phyloP scores from a whole-genome alignment of 2,113 vertebrate species.

The Hemiprocne comata region DNA sequence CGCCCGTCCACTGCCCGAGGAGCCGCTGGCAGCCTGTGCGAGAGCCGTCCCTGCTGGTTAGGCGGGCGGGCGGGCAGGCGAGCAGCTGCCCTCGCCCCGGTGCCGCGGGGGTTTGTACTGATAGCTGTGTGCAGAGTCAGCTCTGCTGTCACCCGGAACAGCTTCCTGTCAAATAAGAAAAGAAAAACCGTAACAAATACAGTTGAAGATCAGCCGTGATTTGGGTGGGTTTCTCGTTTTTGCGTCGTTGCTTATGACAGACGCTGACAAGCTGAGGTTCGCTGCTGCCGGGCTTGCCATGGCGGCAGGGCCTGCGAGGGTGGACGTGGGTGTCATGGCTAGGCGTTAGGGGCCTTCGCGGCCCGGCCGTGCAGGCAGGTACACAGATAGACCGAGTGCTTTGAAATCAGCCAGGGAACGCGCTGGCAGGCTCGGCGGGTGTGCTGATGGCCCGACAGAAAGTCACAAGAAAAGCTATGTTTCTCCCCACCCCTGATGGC shows the following conservation, averaged over 20 bases:
- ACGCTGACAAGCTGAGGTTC: too few relatives aligned
- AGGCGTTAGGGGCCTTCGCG: neutral
- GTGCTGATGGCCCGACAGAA: too few relatives aligned
- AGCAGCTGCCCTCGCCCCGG: rapidly evolving
- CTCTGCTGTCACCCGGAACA: neutral
- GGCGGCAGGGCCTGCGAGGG: rapidly evolving
- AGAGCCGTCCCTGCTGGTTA: too few relatives aligned
- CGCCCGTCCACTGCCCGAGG: rapidly evolving
- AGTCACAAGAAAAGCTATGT: too few relatives aligned
- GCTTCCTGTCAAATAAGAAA: neutral
- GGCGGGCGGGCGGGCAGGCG: neutral
- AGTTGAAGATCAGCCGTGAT: rapidly evolving
- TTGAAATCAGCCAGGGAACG: neutral
- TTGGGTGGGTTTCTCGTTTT: neutral
- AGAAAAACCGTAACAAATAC: too few relatives aligned
- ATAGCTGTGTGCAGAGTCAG: rapidly evolving
- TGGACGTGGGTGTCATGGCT: rapidly evolving
- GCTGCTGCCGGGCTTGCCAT: neutral
- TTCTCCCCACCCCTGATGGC: too few relatives aligned
- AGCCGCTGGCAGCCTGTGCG: rapidly evolving
- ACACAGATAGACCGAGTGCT: rapidly evolving
- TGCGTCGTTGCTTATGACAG: rapidly evolving
- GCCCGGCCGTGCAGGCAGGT: neutral
- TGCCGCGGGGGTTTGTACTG: rapidly evolving
- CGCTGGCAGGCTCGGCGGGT: too few relatives aligned